phyloP scores from a whole-genome alignment of 2,113 vertebrate genomes.

The Dicaeum eximium region DNA sequence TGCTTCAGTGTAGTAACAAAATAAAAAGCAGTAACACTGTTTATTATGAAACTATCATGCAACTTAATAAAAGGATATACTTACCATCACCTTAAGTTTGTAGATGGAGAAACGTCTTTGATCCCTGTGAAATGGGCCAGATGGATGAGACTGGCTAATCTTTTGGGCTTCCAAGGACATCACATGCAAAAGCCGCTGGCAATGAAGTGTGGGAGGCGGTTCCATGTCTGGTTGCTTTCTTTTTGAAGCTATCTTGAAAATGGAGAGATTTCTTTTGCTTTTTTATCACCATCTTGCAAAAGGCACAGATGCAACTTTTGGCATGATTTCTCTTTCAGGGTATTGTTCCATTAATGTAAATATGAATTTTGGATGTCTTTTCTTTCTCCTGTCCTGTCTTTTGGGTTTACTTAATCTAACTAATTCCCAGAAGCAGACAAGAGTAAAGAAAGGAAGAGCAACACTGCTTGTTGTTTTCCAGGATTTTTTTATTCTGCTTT shows the following conservation, averaged over 20 bases:
- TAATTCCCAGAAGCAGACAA: not conserved
- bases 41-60: not conserved
- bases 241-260: conserved; percentile 51
- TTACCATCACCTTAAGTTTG: conserved; percentile 29
- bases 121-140: not conserved
- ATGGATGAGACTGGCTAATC: not conserved
- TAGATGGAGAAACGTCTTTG: conserved; percentile 1
- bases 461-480: not conserved
- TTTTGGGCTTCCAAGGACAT: conserved; percentile 1
- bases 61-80: conserved; percentile 12
- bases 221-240: conserved; percentile 5
- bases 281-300: conserved; percentile 34
- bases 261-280: conserved; percentile 33
- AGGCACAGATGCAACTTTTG: conserved; percentile 7
- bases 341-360: not conserved
- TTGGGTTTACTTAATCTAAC: not conserved
- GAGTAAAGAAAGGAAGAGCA: not conserved
- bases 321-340: not conserved
- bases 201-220: not conserved
- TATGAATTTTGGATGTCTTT: not conserved
- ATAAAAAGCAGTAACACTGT: not conserved
- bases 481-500: not conserved
- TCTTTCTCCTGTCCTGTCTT: not conserved
- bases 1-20: not conserved
- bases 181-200: not conserved